Evolutionary conservation across 2,888 invertebrate genomes (phyloP).

Genomic region (Chironomus riparius): DNA sequence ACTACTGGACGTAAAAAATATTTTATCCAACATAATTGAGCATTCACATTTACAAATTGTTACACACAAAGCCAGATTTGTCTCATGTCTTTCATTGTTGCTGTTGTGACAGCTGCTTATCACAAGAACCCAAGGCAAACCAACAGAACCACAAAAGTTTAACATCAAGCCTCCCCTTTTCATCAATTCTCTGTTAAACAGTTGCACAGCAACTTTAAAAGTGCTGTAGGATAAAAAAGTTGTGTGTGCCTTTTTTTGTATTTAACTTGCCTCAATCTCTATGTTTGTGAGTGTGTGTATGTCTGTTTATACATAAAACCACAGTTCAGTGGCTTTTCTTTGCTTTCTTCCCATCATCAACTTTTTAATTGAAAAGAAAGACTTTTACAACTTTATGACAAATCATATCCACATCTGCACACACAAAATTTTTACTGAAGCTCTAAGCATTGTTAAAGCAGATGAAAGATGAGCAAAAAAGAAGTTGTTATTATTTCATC

Average conservation of each 20-base stretch:
- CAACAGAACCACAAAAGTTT: slow-evolving; percentile 2
- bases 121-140: background rate
- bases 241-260: background rate
- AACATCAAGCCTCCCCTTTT: background rate
- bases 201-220: background rate
- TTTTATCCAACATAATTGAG: no score
- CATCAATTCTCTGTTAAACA: slow-evolving; percentile 1
- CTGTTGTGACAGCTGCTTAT: slow-evolving; percentile 2
- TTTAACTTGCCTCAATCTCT: background rate
- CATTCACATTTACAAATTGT: no score
- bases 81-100: no score
- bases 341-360: background rate
- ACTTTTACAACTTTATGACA: slow-evolving; percentile 9
- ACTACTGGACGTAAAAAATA: no score
- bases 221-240: background rate
- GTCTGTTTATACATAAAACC: background rate
- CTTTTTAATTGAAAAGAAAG: slow-evolving; percentile 2
- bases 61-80: no score
- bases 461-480: background rate
- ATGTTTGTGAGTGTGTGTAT: background rate
- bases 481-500: background rate
- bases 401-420: slow-evolving; percentile 5
- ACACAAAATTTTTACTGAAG: background rate
- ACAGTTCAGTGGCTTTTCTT: background rate
- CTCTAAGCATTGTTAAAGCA: no score